Base-by-base conservation (phyloP, 2,888 invertebrate species). In the Drosophila nigricruria region DNA sequence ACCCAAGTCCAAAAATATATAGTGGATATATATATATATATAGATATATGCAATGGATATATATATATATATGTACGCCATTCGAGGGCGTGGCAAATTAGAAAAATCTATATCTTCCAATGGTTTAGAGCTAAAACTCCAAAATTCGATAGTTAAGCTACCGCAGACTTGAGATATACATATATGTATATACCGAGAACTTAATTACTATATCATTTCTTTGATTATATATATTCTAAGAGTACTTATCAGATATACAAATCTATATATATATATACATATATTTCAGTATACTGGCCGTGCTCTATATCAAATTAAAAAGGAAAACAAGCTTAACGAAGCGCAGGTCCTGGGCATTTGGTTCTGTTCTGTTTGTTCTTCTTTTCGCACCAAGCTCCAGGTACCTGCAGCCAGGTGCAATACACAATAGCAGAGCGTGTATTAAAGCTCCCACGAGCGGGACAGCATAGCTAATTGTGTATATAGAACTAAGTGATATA, bases 331-430 rank as follows among this genome's bases (percentile, higher is more conserved):
- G 38, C 18, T 20, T 3, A 42, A 59, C 34, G 34, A 49, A 53
- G 66, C 62, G 42, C 25, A 57, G 70, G 34, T 56, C 43, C 75
- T 54, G 60, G 23, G n/a, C 56, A 43, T 47, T 60, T 54, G 63
- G 32, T 3, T 53, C 43, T 32, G 32, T 14, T 5, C 14, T 6
- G n/a, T n/a, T n/a, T n/a, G n/a, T n/a, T n/a, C n/a, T 45, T 45
- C 36, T 47, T 10, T 14, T 10, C 9, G n/a, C n/a, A 10, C 14
- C 54, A 36, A 65, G 23, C 47, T 34, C 50, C 70, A 66, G 70
- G 36, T 9, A 60, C 40, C 75, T 53, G 38, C 43, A 14, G 42
- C 40, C 38, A 43, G 27, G 42, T 52, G 54, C 40, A 63, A 47
- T 10, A 57, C 25, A 40, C 40, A 54, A 47, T 16, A n/a, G 49